Percentiles rank a stretch among this genome's conserved stretches.
phyloP scores from a whole-genome alignment of 2,797 vertebrate genomes.

The Molothrus aeneus region DNA sequence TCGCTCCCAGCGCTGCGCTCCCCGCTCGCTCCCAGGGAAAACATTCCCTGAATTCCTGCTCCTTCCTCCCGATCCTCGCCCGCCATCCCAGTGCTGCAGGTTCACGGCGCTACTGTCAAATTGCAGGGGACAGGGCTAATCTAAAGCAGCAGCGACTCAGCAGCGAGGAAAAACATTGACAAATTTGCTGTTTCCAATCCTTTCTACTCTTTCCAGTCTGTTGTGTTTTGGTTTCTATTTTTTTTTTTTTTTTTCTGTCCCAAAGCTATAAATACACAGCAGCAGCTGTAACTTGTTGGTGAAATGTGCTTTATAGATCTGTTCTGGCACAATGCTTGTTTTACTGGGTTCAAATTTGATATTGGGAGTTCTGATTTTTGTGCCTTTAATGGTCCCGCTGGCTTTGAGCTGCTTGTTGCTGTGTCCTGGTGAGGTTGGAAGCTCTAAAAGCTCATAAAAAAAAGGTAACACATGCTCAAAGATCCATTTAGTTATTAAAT shows the following conservation, averaged over 20 bases:
- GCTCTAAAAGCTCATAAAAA: slow-evolving; percentile 47
- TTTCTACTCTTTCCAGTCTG: slow-evolving; percentile 44
- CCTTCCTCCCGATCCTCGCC: slow-evolving; percentile 61
- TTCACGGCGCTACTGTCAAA: slow-evolving; percentile 79
- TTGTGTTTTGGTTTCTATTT: not conserved
- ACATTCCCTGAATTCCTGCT: slow-evolving; percentile 84
- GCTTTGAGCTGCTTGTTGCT: not conserved
- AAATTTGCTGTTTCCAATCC: slow-evolving; percentile 40
- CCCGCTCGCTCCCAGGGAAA: slow-evolving; percentile 66
- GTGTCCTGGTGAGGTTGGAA: not conserved
- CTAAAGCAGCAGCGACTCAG: slow-evolving; percentile 70
- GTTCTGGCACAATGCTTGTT: slow-evolving; percentile 85
- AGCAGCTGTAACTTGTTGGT: slow-evolving; percentile 85
- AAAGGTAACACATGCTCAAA: slow-evolving; percentile 46
- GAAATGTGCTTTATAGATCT: slow-evolving; percentile 78
- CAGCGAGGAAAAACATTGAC: slow-evolving; percentile 24
- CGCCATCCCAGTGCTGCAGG: slow-evolving; percentile 46
- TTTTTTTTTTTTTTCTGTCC: not conserved
- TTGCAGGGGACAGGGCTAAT: slow-evolving; percentile 76
- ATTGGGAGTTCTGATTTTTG: slow-evolving; percentile 38
- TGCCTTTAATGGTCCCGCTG: not conserved
- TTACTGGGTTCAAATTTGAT: slow-evolving; percentile 82
- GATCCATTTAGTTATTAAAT: slow-evolving; percentile 32
- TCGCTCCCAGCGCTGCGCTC: slow-evolving; percentile 52
- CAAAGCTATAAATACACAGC: slow-evolving; percentile 42